phyloP scores from a whole-genome alignment of 2,888 invertebrate species.

The Apocheima hispidaria region DNA sequence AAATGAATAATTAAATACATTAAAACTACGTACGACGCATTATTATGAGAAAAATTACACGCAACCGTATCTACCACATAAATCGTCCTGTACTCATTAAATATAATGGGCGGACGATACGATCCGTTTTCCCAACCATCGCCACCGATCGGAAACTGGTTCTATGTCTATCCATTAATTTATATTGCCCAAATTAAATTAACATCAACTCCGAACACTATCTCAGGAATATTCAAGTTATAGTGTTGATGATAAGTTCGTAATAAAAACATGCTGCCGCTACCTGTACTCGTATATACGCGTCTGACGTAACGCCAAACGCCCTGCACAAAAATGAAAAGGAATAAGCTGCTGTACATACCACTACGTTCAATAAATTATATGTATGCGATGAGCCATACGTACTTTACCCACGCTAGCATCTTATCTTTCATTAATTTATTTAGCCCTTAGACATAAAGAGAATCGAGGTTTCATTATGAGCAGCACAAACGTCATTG shows the following conservation, averaged over 20 bases:
- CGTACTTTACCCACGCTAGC: slow-evolving; percentile 37
- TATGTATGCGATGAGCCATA: slow-evolving; percentile 35
- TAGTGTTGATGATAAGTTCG: slow-evolving; percentile 53
- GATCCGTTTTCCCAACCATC: slow-evolving; percentile 62
- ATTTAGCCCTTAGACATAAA: slow-evolving; percentile 61
- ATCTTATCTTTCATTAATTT: slow-evolving; percentile 39
- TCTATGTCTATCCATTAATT: slow-evolving; percentile 70
- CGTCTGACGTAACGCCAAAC: slow-evolving; percentile 24
- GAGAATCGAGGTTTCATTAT: slow-evolving; percentile 66
- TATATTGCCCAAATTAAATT: slow-evolving; percentile 78
- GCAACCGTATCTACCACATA: slow-evolving; percentile 67
- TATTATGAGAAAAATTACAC: slow-evolving; percentile 72
- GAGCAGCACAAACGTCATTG: slow-evolving; percentile 65
- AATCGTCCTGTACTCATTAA: slow-evolving; percentile 78
- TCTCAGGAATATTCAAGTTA: slow-evolving; percentile 62
- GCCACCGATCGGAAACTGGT: slow-evolving; percentile 71
- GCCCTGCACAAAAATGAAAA: not conserved
- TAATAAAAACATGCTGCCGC: slow-evolving; percentile 44
- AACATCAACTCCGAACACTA: slow-evolving; percentile 70
- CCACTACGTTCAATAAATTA: slow-evolving; percentile 22
- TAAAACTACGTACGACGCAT: slow-evolving; percentile 55
- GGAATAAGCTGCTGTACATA: not conserved
- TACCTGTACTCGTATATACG: slow-evolving; percentile 13
- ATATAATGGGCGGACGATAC: slow-evolving; percentile 74
- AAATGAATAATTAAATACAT: slow-evolving; percentile 62